Conservation (phyloP, 2,888 invertebrate genomes). For the Rhorus exstirpatorius region DNA sequence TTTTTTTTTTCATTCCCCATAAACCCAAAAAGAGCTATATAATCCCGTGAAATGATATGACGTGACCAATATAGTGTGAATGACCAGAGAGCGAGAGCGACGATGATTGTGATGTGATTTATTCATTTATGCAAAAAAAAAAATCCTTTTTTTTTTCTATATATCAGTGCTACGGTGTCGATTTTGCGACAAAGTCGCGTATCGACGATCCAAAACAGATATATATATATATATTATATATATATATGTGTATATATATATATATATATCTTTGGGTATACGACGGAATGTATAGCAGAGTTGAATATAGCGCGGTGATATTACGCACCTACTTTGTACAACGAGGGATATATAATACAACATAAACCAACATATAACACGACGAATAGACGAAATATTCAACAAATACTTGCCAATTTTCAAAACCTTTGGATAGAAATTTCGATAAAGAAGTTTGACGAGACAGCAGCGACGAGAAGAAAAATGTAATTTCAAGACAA, state of each 20-base stretch:
- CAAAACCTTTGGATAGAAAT: no score
- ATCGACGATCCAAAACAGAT: slow-evolving; percentile 38
- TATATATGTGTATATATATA: slow-evolving; percentile 26
- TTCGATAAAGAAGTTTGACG: no score
- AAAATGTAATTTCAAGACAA: no score
- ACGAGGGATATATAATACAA: no score
- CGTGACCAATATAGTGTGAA: slow-evolving; percentile 9
- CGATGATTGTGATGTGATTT: neutral
- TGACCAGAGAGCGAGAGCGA: slow-evolving; percentile 41
- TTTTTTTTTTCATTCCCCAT: neutral
- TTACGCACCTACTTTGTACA: no score
- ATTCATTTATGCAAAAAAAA: slow-evolving; percentile 16
- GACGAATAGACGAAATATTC: slow-evolving; percentile 51
- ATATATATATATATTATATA: neutral
- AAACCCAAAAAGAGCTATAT: slow-evolving; percentile 18
- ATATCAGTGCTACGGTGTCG: slow-evolving; percentile 18
- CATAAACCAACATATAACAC: slow-evolving; percentile 31
- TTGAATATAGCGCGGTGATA: no score
- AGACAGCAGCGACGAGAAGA: no score
- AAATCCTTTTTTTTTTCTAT: neutral
- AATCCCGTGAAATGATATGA: neutral
- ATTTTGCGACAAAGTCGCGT: slow-evolving; percentile 44
- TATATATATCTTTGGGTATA: no score
- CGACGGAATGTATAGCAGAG: no score
- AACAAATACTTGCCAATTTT: slow-evolving; percentile 43